Conservation (phyloP, 2,797 vertebrate genomes). For the Octomys mimax region DNA sequence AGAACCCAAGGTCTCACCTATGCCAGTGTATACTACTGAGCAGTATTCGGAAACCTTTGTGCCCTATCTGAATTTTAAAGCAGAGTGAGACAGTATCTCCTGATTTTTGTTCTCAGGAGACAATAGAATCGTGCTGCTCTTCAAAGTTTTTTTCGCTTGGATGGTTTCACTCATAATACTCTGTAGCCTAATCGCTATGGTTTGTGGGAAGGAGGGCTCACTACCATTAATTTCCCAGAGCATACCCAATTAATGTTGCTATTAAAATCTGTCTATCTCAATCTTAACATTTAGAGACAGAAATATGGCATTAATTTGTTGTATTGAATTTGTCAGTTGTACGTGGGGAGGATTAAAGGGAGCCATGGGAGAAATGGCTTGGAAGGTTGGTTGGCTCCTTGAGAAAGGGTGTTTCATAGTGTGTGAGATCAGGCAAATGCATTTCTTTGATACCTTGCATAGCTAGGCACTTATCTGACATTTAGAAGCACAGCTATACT, state of each 20-base stretch:
- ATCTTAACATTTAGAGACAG: conserved; percentile 51
- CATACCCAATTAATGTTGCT: conserved; percentile 14
- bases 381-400: not conserved
- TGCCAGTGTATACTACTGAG: too few species aligned
- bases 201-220: conserved; percentile 25
- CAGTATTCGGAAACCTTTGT: too few species aligned
- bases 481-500: not conserved
- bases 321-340: conserved; percentile 27
- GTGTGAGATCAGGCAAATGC: not conserved
- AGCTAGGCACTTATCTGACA: not conserved
- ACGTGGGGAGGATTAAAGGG: not conserved
- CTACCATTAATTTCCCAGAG: conserved; percentile 63
- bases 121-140: conserved; percentile 25
- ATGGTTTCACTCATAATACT: not conserved
- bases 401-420: not conserved
- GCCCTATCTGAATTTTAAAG: not conserved
- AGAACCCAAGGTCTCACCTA: not conserved
- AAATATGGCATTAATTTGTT: conserved; percentile 60
- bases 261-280: conserved; percentile 50
- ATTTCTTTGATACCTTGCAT: not conserved
- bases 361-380: conserved; percentile 24
- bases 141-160: not conserved
- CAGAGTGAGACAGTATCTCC: accelerated
- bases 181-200: conserved; percentile 68
- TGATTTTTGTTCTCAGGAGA: conserved; percentile 42